phyloP scores from a whole-genome alignment of 2,888 invertebrate genomes.

The Icerya purchasi region DNA sequence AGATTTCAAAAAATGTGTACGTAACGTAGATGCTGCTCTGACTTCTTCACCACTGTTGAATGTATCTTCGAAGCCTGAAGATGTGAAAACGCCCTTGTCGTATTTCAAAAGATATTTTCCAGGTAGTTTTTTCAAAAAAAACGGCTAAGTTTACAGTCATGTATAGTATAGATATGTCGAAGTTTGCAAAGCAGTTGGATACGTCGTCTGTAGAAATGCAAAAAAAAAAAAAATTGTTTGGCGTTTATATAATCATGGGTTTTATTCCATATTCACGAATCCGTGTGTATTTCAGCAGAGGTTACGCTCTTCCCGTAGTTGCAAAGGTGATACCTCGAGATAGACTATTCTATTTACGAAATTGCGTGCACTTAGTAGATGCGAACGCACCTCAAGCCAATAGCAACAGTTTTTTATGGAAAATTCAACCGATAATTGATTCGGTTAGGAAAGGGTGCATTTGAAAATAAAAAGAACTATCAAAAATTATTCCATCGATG shows the following conservation, averaged over 20 bases:
- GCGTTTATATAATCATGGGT: not conserved
- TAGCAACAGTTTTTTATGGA: not conserved
- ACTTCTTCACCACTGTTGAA: not conserved
- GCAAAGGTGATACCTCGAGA: not conserved
- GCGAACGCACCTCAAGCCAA: not conserved
- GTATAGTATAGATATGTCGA: not conserved
- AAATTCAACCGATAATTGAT: not conserved
- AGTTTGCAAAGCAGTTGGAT: not conserved
- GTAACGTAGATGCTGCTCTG: not conserved
- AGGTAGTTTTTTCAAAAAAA: not conserved
- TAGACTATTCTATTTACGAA: not conserved
- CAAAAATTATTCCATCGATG: not conserved
- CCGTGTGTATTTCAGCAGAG: no score
- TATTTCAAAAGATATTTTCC: not conserved
- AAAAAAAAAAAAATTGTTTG: not conserved
- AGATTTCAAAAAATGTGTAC: not conserved
- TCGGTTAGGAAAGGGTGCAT: not conserved
- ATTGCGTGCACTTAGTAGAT: not conserved
- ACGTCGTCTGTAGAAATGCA: not conserved
- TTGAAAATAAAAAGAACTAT: not conserved
- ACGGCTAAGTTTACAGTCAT: not conserved
- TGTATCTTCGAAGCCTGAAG: not conserved
- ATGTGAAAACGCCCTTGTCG: not conserved
- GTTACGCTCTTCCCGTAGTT: no score
- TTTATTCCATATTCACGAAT: not conserved